Conservation (phyloP, 2,797 vertebrate species). For the Pseudomugil tenellus region DNA sequence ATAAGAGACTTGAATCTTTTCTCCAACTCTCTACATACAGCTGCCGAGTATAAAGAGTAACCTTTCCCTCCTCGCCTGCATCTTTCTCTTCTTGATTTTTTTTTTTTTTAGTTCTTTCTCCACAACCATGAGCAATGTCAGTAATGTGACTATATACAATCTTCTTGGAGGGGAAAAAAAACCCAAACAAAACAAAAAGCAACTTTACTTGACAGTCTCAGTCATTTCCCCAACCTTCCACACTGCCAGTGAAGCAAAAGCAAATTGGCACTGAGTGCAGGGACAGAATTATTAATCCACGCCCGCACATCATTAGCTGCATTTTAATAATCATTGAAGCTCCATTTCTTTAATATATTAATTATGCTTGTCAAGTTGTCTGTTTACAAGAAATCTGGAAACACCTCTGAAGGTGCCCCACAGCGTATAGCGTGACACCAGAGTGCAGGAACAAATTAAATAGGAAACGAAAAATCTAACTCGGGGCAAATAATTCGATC, state of each 20-base stretch:
- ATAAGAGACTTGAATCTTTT: not conserved
- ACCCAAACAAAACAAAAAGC: conserved; percentile 1
- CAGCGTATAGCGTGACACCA: conserved; percentile 37
- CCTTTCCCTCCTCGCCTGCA: not conserved
- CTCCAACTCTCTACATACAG: conserved; percentile 3
- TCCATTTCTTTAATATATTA: conserved; percentile 54
- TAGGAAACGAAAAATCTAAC: conserved; percentile 40
- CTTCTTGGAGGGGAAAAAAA: not conserved
- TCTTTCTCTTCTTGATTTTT: not conserved
- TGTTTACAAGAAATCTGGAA: conserved; percentile 41
- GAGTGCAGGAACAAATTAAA: conserved; percentile 37
- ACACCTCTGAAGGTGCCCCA: conserved; percentile 53
- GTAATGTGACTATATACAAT: too few species aligned
- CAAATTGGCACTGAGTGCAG: conserved; percentile 20
- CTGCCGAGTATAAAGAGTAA: not conserved
- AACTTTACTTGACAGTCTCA: not conserved
- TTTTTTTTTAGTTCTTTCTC: not conserved
- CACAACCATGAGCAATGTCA: not conserved
- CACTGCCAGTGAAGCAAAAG: not conserved
- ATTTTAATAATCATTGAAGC: conserved; percentile 52
- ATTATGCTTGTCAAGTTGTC: conserved; percentile 57
- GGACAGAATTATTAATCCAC: conserved; percentile 43
- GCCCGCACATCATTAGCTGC: conserved; percentile 41
- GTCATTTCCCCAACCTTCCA: conserved; percentile 7
- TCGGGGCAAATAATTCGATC: conserved; percentile 44